Conservation (phyloP, 2,797 vertebrate species). For the Darevskia mixta region DNA sequence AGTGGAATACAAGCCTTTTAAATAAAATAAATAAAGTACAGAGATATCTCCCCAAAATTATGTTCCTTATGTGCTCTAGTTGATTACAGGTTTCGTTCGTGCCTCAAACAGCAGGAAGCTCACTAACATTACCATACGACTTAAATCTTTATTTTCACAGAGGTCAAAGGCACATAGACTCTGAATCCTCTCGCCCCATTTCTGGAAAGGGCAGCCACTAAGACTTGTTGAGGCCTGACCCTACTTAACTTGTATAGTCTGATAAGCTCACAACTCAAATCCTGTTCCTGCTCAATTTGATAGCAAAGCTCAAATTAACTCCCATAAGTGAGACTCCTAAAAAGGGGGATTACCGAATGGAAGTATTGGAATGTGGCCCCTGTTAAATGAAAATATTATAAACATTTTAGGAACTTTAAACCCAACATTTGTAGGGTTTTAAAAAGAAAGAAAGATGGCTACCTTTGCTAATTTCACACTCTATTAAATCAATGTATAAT, state of each 20-base stretch:
- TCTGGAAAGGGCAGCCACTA: neutral
- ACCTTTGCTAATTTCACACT: neutral
- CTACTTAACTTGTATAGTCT: neutral
- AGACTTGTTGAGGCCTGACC: neutral
- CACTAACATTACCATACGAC: neutral
- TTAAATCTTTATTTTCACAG: neutral
- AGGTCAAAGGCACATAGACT: neutral
- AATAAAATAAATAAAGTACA: no score
- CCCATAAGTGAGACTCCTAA: neutral
- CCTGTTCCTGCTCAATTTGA: slow-evolving; percentile 1
- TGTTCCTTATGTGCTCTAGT: neutral
- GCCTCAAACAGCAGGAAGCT: neutral
- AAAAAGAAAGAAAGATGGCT: neutral
- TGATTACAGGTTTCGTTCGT: neutral
- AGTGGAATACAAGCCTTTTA: no score
- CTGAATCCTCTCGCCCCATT: neutral
- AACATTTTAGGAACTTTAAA: slow-evolving; percentile 10
- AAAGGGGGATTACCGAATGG: neutral
- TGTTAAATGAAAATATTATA: slow-evolving; percentile 18
- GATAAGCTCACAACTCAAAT: slow-evolving; percentile 20
- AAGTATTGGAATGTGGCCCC: slow-evolving; percentile 1
- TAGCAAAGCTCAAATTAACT: slow-evolving; percentile 20
- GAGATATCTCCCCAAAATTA: no score
- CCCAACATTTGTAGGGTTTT: neutral
- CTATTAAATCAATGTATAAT: neutral